phyloP scores from a whole-genome alignment of 92 coral and sea anemone species.

The Micromussa lordhowensis region DNA sequence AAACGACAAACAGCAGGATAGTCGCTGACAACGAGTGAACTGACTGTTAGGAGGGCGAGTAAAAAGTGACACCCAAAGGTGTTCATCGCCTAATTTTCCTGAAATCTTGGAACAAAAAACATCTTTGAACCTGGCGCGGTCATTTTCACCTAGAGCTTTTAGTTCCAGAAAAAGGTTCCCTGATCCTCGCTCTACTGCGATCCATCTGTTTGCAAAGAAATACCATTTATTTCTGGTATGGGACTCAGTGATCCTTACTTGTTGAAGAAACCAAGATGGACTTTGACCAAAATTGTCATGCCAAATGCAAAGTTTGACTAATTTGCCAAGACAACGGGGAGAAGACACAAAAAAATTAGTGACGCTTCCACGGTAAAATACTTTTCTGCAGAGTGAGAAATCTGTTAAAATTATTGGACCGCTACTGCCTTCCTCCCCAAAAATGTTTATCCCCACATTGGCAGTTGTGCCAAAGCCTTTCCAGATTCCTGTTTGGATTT shows the following conservation, averaged over 20 bases:
- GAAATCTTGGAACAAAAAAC: constrained; percentile 70
- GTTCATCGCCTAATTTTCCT: constrained; percentile 75
- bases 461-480: constrained; percentile 81
- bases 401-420: constrained; percentile 64
- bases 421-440: constrained; percentile 76
- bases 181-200: constrained; percentile 75
- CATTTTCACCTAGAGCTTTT: constrained; percentile 62
- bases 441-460: constrained; percentile 66
- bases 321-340: constrained; percentile 60
- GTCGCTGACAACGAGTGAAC: constrained; percentile 80
- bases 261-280: constrained; percentile 86
- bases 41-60: constrained; percentile 83
- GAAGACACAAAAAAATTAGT: constrained; percentile 65
- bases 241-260: constrained; percentile 57
- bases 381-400: constrained; percentile 33
- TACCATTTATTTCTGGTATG: constrained; percentile 44
- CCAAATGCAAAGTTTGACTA: constrained; percentile 69
- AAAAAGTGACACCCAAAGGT: constrained; percentile 81
- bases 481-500: constrained; percentile 85
- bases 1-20: constrained; percentile 80
- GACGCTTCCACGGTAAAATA: constrained; percentile 80
- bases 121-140: constrained; percentile 66
- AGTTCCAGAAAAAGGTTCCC: constrained; percentile 69
- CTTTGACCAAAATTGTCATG: constrained; percentile 77
- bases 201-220: constrained; percentile 81